Base-by-base conservation (phyloP, 2,888 invertebrate genomes). In the Eristalis tenax region DNA sequence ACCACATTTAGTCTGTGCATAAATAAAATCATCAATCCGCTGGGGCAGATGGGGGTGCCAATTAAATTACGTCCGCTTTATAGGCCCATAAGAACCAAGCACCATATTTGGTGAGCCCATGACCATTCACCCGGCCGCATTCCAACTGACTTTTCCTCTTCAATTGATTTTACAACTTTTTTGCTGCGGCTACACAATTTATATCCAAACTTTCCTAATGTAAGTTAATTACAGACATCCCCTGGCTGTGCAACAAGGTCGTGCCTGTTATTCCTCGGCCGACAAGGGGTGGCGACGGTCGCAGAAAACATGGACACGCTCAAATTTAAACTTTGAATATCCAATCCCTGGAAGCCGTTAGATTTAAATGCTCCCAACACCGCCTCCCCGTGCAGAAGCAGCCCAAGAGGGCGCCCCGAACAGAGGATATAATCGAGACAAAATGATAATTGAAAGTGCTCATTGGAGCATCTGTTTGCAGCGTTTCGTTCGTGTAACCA, bases 121-220 rank as follows among this genome's bases (percentile, higher is more conserved):
- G 50, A 56, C 43, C 77, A 38, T 63, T 77, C 43, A 50, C 63
- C 38, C 50, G n/a, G 69, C 69, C 77, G 35, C 63, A 57, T 71
- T 64, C 22, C 64, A 40, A 23, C 57, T 65, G 63, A 70, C 64
- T 78, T 78, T 71, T 65, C 64, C 40, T 63, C 57, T 78, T 78
- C 78, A 78, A 71, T 78, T 70, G 70, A 78, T 71, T 71, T 78
- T 78, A 78, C 65, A 78, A 78, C 76, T 77, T 68, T 77, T 77
- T 35, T 35, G 61, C 76, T 61, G 40, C 18, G 38, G 64, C 69
- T 78, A 70, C 56, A 78, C 64, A 78, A 71, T 78, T 78, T 71
- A 78, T 40, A 70, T 43, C 40, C 4, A 71, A 78, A 78, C 70
- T 78, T 78, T 78, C 28, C 40, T 65, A 78, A 78, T 71, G 78